Evolutionary conservation across 2,888 invertebrate genomes (phyloP).

Genomic region (Nasonovia ribisnigri): DNA sequence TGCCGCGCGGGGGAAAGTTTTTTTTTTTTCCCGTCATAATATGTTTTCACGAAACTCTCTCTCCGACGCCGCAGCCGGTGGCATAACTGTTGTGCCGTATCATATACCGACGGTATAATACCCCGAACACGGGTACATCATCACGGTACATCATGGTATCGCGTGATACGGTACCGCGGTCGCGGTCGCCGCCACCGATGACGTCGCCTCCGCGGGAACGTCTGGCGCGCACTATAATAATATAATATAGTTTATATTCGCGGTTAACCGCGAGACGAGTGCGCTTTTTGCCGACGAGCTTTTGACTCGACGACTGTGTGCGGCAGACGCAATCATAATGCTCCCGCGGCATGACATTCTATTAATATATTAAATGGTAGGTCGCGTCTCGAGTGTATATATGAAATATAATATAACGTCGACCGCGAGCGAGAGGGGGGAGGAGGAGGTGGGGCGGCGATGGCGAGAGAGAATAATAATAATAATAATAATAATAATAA

Average conservation of each 20-base stretch:
- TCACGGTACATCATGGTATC: no score
- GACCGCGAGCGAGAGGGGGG: background rate
- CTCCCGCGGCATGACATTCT: background rate
- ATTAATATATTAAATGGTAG: background rate
- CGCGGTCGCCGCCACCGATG: no score
- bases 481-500: background rate
- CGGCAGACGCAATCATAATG: background rate
- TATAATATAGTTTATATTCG: background rate
- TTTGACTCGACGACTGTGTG: background rate
- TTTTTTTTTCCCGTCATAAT: no score
- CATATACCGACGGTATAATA: no score
- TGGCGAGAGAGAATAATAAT: background rate
- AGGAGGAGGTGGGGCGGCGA: background rate
- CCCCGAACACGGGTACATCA: no score
- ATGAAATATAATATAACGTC: background rate
- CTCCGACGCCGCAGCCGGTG: no score
- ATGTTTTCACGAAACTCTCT: no score
- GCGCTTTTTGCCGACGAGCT: background rate
- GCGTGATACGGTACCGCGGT: no score
- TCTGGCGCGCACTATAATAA: no score
- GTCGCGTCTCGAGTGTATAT: background rate
- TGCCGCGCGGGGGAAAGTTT: no score
- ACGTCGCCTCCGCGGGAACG: no score
- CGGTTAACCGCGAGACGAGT: background rate
- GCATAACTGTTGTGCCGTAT: no score